Base-by-base conservation (phyloP, 2,113 vertebrate species). In the Penelope pileata region DNA sequence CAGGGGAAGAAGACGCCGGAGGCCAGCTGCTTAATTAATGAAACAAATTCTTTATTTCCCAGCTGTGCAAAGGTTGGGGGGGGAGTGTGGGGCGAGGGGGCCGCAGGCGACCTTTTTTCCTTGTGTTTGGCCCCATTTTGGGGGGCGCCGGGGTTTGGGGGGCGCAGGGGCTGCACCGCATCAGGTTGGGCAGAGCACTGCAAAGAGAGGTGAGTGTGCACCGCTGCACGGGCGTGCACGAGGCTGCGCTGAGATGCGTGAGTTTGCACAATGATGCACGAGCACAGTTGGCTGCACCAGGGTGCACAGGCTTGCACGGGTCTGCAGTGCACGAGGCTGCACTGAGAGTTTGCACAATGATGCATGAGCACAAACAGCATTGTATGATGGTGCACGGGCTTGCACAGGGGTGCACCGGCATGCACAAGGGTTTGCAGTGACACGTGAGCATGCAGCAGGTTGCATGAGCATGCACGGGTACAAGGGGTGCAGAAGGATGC, bases 171-270 rank as follows among this genome's bases (percentile, higher is more conserved):
- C 67, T 42, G 84, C 56, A 6, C 56, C 4, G 1, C 24, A 47
- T 96, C 96, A 96, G 96, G 96, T 96, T 8, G 96, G 96, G 94
- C 93, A 96, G 83, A 96, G 94, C 70, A 96, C 96, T 96, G 96
- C 53, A 7, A 30, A 76, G 84, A 95, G 70, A 79, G 60, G 58
- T 5, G 58, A 48, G 64, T 48, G 40, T 18, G 70, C 40, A 6
- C 45, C 6, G 1, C 38, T 54, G 51, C 29, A 54, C 51, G 5
- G 27, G 27, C 11, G 60, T 29, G 60, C 60, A 40, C 29, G 12
- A 16, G 42, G 22, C 60, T 42, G 42, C 63, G 30, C 27, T 43
- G 21, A 24, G 36, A 22, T 40, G 21, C 2, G 3, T 2, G 5
- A 12, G 50, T n/a, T 8, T 4, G 19, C 72, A n/a, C 6, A 6